These are phyloP conservation scores for Plagodis pulveraria DNA, from an alignment of 2,888 invertebrate species.

Conservation along the genomic window DNA sequence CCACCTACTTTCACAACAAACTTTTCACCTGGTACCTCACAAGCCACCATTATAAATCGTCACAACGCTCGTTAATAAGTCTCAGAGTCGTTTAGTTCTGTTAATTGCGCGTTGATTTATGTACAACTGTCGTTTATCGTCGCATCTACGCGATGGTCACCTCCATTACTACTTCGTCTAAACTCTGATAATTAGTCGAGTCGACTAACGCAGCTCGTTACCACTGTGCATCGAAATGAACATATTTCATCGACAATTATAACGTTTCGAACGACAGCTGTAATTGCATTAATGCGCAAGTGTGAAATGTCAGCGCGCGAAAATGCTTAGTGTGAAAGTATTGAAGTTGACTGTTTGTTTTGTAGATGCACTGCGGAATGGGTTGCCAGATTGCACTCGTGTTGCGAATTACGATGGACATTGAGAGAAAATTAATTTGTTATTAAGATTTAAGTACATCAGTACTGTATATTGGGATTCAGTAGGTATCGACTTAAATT, in stretches of 20 bases:
- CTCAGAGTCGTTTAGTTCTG: conserved; percentile 35
- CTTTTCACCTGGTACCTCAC: conserved; percentile 21
- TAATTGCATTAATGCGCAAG: conserved; percentile 14
- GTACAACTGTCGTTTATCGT: conserved; percentile 32
- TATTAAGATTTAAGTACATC: too few species aligned
- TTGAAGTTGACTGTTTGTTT: background rate
- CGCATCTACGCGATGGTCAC: conserved; percentile 35
- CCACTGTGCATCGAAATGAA: conserved; percentile 6
- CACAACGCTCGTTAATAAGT: conserved; percentile 35
- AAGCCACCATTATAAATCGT: conserved; percentile 28
- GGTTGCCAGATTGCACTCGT: too few species aligned
- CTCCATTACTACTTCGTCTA: conserved; percentile 28
- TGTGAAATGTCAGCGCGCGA: conserved; percentile 16
- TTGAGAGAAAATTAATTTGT: too few species aligned
- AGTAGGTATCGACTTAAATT: too few species aligned
- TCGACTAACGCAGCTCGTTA: conserved; percentile 3
- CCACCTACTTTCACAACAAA: conserved; percentile 10
- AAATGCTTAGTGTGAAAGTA: conserved; percentile 9
- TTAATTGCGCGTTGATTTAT: conserved; percentile 43
- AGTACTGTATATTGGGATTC: too few species aligned
- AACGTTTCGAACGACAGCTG: conserved; percentile 14
- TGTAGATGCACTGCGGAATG: background rate
- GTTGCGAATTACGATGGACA: too few species aligned
- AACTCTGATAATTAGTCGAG: conserved; percentile 18
- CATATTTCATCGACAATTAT: conserved; percentile 14